A percentile compares a stretch with the other conserved stretches of the same genome.
These are phyloP conservation scores for Pollenia angustigena DNA, from an alignment of 2,888 invertebrate species.

Conservation along the genomic window DNA sequence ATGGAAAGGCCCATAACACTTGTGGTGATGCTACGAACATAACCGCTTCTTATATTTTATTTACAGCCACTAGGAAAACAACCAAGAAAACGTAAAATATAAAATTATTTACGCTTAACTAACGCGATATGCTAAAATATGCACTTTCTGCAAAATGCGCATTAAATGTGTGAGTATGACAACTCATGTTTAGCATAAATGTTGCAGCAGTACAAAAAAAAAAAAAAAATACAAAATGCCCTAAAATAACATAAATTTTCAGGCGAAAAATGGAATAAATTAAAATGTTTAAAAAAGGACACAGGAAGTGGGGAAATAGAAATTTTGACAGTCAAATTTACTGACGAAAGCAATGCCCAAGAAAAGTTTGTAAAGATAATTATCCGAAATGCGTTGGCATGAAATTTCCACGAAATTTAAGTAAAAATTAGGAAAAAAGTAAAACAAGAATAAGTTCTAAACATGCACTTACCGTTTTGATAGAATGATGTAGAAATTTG, in stretches of 20 bases:
- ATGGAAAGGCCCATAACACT: too few species aligned
- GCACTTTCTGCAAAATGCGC: constrained; percentile 5
- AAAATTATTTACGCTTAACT: background rate
- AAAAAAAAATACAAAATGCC: background rate
- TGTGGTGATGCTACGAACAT: too few species aligned
- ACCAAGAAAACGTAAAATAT: background rate
- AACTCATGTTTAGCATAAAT: constrained; percentile 12
- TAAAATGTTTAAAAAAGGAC: background rate
- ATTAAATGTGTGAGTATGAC: constrained; percentile 28
- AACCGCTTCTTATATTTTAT: constrained; percentile 7
- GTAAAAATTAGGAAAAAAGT: too few species aligned
- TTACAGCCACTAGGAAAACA: constrained; percentile 32
- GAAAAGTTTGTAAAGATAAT: background rate
- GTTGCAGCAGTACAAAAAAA: background rate
- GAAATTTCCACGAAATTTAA: too few species aligned
- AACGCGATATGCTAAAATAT: constrained; percentile 7
- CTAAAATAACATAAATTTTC: constrained; percentile 31
- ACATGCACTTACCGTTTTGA: too few species aligned
- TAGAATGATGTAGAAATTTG: too few species aligned
- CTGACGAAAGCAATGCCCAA: background rate
- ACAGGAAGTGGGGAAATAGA: background rate
- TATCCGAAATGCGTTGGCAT: too few species aligned
- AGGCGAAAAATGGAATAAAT: constrained; percentile 2
- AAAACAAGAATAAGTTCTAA: too few species aligned
- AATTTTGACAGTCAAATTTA: constrained; percentile 40